phyloP scores from a whole-genome alignment of 2,113 vertebrate species.

The Capreolus pygargus region DNA sequence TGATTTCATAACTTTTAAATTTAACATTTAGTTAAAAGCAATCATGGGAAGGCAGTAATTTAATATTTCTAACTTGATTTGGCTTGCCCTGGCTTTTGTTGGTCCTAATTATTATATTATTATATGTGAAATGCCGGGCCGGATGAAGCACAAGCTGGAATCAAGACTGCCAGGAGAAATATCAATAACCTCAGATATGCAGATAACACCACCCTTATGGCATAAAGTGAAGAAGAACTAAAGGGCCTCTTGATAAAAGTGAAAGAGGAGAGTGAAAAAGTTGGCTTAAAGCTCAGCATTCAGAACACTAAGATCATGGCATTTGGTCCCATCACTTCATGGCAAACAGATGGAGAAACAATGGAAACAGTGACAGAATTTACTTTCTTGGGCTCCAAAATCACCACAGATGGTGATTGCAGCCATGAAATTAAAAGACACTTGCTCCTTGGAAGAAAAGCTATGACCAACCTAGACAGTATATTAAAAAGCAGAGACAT shows the following conservation, averaged over 20 bases:
- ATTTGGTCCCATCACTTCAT: not conserved
- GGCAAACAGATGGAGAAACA: not conserved
- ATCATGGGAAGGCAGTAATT: not conserved
- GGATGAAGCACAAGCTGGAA: not conserved
- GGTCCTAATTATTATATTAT: not conserved
- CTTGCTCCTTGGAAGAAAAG: not conserved
- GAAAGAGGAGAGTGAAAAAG: not conserved
- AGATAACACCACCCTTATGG: not conserved
- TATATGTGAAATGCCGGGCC: not conserved
- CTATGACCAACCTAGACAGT: not conserved
- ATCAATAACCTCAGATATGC: not conserved
- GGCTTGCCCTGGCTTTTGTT: not conserved
- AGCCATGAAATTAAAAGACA: not conserved
- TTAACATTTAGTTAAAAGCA: conserved; percentile 11
- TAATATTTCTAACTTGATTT: conserved; percentile 17
- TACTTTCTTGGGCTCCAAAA: not conserved
- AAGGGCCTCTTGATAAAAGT: not conserved
- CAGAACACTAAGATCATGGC: not conserved
- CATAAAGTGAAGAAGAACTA: not conserved
- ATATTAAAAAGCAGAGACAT: not conserved
- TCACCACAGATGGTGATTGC: not conserved
- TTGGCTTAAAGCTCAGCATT: not conserved
- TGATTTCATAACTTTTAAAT: not conserved
- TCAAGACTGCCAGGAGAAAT: not conserved
- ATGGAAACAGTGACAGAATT: not conserved